phyloP scores from a whole-genome alignment of 1,140 invertebrate genomes.

The Dreissena polymorpha region DNA sequence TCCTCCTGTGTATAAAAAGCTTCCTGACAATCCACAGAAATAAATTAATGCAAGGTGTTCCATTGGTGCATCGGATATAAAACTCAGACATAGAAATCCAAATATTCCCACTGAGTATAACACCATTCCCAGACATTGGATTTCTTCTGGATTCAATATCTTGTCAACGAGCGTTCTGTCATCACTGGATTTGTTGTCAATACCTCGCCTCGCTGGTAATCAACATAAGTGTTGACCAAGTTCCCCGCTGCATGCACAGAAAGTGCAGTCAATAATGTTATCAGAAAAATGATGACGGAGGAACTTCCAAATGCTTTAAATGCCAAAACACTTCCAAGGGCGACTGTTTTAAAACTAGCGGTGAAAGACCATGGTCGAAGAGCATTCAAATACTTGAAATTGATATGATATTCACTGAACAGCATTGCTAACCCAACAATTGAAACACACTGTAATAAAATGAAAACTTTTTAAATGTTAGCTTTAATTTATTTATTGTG shows the following conservation, averaged over 20 bases:
- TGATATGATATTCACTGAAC: too few relatives aligned
- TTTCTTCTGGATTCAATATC: slow-evolving; percentile 91
- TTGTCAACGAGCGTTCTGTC: slow-evolving; percentile 96
- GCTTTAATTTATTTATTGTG: too few relatives aligned
- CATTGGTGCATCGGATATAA: too few relatives aligned
- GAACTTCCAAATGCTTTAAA: slow-evolving; percentile 88
- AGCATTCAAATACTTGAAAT: slow-evolving; percentile 80
- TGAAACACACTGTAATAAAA: too few relatives aligned
- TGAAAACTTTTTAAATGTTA: too few relatives aligned
- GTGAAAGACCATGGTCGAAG: slow-evolving; percentile 95
- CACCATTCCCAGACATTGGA: slow-evolving; percentile 92
- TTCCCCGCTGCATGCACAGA: too few relatives aligned
- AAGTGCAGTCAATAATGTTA: too few relatives aligned
- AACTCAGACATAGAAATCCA: slow-evolving; percentile 93
- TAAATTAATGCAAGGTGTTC: too few relatives aligned
- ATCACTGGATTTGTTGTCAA: slow-evolving; percentile 92
- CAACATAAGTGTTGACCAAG: too few relatives aligned
- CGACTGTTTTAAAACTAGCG: slow-evolving; percentile 93
- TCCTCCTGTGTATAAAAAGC: too few relatives aligned
- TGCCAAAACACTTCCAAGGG: slow-evolving; percentile 91
- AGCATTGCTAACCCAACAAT: too few relatives aligned
- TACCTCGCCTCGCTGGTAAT: slow-evolving; percentile 91
- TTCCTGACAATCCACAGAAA: too few relatives aligned
- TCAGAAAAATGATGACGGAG: slow-evolving; percentile 87
- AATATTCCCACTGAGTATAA: slow-evolving; percentile 92